These are phyloP conservation scores for Mya arenaria DNA, from an alignment of 1,140 invertebrate genomes.

Conservation along the genomic window DNA sequence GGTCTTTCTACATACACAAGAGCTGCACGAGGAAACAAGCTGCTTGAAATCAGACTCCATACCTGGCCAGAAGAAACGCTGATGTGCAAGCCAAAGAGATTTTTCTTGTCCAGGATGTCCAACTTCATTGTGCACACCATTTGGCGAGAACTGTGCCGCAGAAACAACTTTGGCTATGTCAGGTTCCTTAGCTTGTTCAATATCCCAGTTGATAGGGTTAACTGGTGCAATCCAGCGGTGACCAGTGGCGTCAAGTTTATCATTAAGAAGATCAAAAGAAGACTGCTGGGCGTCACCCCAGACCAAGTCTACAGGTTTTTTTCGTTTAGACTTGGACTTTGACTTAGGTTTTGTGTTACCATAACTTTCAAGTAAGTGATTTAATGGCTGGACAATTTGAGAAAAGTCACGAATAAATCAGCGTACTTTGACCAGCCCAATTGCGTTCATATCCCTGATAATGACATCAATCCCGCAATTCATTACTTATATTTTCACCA, in stretches of 20 bases:
- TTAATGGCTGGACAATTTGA: constrained; percentile 58
- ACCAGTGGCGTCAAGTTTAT: constrained; percentile 44
- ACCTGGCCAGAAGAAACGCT: constrained; percentile 10
- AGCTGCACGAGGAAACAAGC: neutral
- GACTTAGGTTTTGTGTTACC: constrained; percentile 14
- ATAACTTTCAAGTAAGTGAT: constrained; percentile 48
- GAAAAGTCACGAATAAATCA: constrained; percentile 60
- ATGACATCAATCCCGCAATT: too few species aligned
- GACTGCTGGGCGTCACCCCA: constrained; percentile 42
- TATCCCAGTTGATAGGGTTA: neutral
- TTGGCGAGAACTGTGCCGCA: neutral
- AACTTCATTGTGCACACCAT: constrained; percentile 35
- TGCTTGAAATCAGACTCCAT: constrained; percentile 1
- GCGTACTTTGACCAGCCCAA: too few species aligned
- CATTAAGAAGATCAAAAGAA: constrained; percentile 63
- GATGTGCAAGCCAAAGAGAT: neutral
- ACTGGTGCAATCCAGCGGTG: constrained; percentile 40
- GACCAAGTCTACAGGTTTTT: constrained; percentile 19
- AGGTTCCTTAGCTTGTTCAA: constrained; percentile 1
- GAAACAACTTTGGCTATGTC: neutral
- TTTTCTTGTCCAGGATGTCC: constrained; percentile 7
- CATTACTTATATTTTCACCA: too few species aligned
- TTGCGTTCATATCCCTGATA: too few species aligned
- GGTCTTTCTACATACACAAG: neutral
- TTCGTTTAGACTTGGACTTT: neutral